phyloP scores from a whole-genome alignment of 1,140 invertebrate genomes.

The Protaetia brevitarsis region DNA sequence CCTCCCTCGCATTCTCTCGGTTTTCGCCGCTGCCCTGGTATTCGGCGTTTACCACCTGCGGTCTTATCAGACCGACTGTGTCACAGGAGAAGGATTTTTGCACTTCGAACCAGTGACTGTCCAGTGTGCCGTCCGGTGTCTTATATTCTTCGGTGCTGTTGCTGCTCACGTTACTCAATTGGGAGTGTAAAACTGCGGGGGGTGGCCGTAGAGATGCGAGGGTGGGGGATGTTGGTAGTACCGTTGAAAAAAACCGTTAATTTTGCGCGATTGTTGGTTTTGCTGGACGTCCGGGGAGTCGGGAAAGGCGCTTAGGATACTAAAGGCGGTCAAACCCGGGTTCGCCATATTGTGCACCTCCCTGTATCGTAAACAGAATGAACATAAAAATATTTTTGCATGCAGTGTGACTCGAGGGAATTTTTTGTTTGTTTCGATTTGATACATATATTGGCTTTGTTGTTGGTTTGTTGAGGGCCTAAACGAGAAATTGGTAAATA shows the following conservation, averaged over 20 bases:
- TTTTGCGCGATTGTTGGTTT: background rate
- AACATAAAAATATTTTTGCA: slow-evolving; percentile 27
- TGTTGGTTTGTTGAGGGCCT: too few relatives aligned
- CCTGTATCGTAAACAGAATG: slow-evolving; percentile 23
- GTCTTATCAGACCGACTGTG: background rate
- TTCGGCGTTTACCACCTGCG: background rate
- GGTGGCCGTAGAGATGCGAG: background rate
- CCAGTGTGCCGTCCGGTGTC: slow-evolving; percentile 35
- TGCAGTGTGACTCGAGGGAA: too few relatives aligned
- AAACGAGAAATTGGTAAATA: too few relatives aligned
- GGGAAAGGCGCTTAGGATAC: background rate
- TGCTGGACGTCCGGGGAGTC: background rate
- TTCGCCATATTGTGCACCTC: slow-evolving; percentile 21
- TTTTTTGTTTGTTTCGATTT: too few relatives aligned
- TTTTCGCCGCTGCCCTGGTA: slow-evolving; percentile 32
- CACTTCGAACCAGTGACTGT: slow-evolving; percentile 10
- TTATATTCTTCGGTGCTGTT: slow-evolving; percentile 36
- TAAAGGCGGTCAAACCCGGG: background rate
- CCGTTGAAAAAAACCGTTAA: slow-evolving; percentile 11
- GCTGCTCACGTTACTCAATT: slow-evolving; percentile 33
- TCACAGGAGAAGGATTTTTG: slow-evolving; percentile 39
- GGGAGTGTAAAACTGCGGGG: slow-evolving; percentile 25
- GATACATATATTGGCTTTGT: too few relatives aligned
- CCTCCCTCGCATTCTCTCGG: slow-evolving; percentile 24
- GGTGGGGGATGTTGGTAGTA: background rate